A percentile compares a stretch with the other conserved stretches of the same genome.
Conservation (phyloP, 2,113 vertebrate genomes). For the Morone saxatilis region DNA sequence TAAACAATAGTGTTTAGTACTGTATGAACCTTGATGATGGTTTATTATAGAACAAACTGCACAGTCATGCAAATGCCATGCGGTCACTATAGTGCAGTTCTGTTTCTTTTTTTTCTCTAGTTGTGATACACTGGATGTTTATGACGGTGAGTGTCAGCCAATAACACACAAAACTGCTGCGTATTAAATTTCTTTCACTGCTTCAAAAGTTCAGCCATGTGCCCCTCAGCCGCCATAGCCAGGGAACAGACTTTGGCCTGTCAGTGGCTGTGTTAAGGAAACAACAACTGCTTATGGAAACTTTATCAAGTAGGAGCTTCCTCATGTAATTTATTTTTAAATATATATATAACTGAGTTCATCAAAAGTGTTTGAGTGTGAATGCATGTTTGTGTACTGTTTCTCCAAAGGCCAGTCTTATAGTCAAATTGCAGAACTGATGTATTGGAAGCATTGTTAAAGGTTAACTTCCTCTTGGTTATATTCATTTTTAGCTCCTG, state of each 20-base stretch:
- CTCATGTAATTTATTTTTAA: conserved; percentile 24
- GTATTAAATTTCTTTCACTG: conserved; percentile 17
- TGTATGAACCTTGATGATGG: not conserved
- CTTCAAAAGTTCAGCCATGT: conserved; percentile 19
- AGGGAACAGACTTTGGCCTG: conserved; percentile 8
- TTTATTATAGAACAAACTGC: not conserved
- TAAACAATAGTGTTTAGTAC: not conserved
- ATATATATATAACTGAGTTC: conserved; percentile 10
- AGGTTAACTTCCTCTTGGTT: conserved; percentile 74
- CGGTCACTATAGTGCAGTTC: not conserved
- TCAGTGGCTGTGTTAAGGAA: conserved; percentile 9
- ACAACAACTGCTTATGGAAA: conserved; percentile 41
- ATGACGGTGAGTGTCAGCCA: not conserved
- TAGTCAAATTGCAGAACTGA: conserved; percentile 56
- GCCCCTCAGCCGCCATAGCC: not conserved
- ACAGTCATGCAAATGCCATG: not conserved
- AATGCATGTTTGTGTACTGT: not conserved
- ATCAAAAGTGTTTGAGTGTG: conserved; percentile 14
- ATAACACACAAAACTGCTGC: not conserved
- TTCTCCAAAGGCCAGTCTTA: conserved; percentile 3
- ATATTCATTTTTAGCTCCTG: conserved; percentile 50
- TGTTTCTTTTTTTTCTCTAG: not conserved
- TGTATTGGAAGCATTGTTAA: conserved; percentile 54
- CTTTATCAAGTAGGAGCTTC: conserved; percentile 36
- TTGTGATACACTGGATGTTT: not conserved